Evolutionary conservation across 2,797 vertebrate species (phyloP).

Genomic region (Orientallactaga sibirica): DNA sequence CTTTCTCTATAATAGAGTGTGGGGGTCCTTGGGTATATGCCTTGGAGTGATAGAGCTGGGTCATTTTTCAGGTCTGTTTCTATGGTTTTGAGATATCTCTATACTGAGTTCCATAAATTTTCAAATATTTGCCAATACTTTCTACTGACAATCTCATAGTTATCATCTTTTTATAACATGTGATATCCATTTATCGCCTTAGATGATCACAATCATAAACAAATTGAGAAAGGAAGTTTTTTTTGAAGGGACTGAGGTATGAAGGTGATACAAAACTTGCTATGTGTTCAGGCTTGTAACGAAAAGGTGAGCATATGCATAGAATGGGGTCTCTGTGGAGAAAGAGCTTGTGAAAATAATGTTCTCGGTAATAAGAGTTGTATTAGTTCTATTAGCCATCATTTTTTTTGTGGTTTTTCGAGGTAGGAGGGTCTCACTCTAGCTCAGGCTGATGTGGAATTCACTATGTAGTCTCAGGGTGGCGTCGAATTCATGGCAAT

Average conservation of each 20-base stretch:
- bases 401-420: too few species aligned
- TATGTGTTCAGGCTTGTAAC: neutral
- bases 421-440: too few species aligned
- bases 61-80: too few species aligned
- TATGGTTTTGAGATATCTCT: too few species aligned
- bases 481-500: too few species aligned
- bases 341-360: constrained; percentile 7
- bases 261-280: constrained; percentile 14
- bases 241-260: constrained; percentile 17
- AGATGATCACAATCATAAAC: neutral
- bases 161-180: constrained; percentile 43
- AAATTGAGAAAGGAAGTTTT: constrained; percentile 35
- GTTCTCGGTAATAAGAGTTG: neutral
- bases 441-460: too few species aligned
- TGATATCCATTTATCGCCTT: neutral
- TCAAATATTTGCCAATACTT: constrained; percentile 52
- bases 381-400: neutral
- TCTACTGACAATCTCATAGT: neutral
- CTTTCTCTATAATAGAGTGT: too few species aligned
- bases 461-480: too few species aligned
- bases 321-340: constrained; percentile 13
- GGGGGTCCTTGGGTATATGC: too few species aligned
- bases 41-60: too few species aligned
- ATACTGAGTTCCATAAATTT: neutral
- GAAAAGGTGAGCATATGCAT: neutral